Conservation (phyloP, 2,113 vertebrate species). For the Pitta sordida region DNA sequence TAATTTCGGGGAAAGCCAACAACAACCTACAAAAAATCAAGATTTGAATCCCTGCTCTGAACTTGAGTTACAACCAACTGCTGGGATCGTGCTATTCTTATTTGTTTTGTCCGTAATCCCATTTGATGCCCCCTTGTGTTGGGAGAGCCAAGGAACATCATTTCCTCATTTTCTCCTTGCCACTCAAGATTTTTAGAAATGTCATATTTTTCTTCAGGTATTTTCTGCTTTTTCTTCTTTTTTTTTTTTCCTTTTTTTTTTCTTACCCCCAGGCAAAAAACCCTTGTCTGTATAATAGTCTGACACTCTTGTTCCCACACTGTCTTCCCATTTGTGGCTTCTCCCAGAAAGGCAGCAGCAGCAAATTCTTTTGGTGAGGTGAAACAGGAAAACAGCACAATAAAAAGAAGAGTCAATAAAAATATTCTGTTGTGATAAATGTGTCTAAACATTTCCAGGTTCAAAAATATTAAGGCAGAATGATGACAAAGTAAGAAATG, state of each 20-base stretch:
- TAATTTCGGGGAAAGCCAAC: neutral
- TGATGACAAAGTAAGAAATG: neutral
- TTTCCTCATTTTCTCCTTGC: conserved; percentile 16
- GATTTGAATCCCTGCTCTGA: neutral
- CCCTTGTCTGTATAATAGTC: neutral
- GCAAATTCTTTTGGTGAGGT: neutral
- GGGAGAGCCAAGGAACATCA: neutral
- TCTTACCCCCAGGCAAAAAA: neutral
- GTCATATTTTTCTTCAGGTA: neutral
- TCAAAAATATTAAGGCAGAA: neutral
- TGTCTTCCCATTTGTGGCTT: neutral
- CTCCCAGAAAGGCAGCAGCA: neutral
- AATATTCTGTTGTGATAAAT: neutral
- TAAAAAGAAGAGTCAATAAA: neutral
- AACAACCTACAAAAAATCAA: neutral
- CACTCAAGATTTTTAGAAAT: conserved; percentile 23
- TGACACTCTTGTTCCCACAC: conserved; percentile 16
- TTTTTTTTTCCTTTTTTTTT: no score
- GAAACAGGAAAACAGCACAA: neutral
- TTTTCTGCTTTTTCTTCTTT: neutral
- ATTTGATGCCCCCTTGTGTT: conserved; percentile 37
- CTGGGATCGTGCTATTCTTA: neutral
- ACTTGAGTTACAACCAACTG: neutral
- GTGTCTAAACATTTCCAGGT: neutral
- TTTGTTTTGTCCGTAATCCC: neutral